phyloP scores from a whole-genome alignment of 2,888 invertebrate species.

The Saturnia japonica region DNA sequence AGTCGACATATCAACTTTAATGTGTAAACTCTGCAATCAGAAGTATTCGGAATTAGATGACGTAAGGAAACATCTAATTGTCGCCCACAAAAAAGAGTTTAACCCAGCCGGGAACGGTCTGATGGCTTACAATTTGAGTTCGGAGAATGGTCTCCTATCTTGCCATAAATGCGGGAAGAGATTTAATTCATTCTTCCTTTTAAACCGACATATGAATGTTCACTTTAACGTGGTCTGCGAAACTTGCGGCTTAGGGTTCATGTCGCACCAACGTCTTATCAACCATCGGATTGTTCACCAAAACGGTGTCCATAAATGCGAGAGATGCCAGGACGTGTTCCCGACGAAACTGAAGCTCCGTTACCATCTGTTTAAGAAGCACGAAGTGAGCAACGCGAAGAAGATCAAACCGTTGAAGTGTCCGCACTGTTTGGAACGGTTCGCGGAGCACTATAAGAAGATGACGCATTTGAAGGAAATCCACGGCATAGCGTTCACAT shows the following conservation, averaged over 20 bases:
- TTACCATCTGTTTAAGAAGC: slow-evolving; percentile 68
- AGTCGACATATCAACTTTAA: slow-evolving; percentile 68
- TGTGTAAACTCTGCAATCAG: slow-evolving; percentile 68
- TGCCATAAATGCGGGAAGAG: slow-evolving; percentile 68
- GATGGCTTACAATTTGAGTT: slow-evolving; percentile 66
- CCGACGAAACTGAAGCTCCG: slow-evolving; percentile 67
- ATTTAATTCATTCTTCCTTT: slow-evolving; percentile 69
- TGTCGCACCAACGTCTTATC: slow-evolving; percentile 68
- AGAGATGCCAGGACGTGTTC: slow-evolving; percentile 65
- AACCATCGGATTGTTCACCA: slow-evolving; percentile 71
- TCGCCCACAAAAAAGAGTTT: slow-evolving; percentile 66
- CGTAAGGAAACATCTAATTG: slow-evolving; percentile 58
- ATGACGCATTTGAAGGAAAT: slow-evolving; percentile 72
- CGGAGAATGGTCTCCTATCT: slow-evolving; percentile 55
- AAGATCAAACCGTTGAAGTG: slow-evolving; percentile 70
- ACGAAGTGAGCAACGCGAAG: slow-evolving; percentile 63
- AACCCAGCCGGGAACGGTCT: slow-evolving; percentile 70
- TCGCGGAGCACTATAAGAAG: slow-evolving; percentile 70
- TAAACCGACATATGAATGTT: slow-evolving; percentile 74
- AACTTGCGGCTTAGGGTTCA: slow-evolving; percentile 72
- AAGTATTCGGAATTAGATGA: slow-evolving; percentile 67
- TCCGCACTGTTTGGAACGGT: slow-evolving; percentile 71
- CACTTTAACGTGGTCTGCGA: slow-evolving; percentile 75
- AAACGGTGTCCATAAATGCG: slow-evolving; percentile 66
- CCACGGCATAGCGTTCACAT: slow-evolving; percentile 68